phyloP scores from a whole-genome alignment of 2,113 vertebrate species.

The Seriola quinqueradiata region DNA sequence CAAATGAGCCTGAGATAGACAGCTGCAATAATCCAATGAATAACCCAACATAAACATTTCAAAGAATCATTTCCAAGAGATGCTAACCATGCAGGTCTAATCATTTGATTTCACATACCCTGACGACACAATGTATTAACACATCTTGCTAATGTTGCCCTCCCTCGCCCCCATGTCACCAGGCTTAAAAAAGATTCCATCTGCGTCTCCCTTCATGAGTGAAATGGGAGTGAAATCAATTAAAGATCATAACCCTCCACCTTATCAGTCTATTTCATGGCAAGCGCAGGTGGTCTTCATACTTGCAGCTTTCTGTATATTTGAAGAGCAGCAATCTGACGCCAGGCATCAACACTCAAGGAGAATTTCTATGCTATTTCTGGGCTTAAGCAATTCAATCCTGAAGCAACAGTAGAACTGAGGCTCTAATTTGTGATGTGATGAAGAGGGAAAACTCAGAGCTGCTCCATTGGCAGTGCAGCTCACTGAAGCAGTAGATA shows the following conservation, averaged over 20 bases:
- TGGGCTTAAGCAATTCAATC: conserved; percentile 12
- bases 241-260: conserved; percentile 62
- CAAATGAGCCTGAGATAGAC: not conserved
- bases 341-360: conserved; percentile 15
- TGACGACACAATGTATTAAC: conserved; percentile 40
- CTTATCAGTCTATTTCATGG: conserved; percentile 67
- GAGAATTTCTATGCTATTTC: conserved; percentile 42
- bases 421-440: conserved; percentile 58
- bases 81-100: conserved; percentile 41
- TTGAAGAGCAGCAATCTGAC: conserved; percentile 29
- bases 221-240: conserved; percentile 65
- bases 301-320: conserved; percentile 27
- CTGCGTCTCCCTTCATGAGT: conserved; percentile 60
- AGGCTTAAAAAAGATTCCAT: conserved; percentile 54
- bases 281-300: conserved; percentile 33
- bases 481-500: conserved; percentile 56
- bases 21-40: conserved; percentile 6
- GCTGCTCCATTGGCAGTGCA: conserved; percentile 30
- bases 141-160: conserved; percentile 28
- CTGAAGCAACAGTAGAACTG: conserved; percentile 24
- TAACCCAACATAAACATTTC: conserved; percentile 2
- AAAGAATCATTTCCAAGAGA: conserved; percentile 8
- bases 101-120: conserved; percentile 40
- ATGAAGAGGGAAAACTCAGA: conserved; percentile 58
- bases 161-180: conserved; percentile 33